Base-by-base conservation (phyloP, 1,140 invertebrate species). In the Philotrypesis tridentata region DNA sequence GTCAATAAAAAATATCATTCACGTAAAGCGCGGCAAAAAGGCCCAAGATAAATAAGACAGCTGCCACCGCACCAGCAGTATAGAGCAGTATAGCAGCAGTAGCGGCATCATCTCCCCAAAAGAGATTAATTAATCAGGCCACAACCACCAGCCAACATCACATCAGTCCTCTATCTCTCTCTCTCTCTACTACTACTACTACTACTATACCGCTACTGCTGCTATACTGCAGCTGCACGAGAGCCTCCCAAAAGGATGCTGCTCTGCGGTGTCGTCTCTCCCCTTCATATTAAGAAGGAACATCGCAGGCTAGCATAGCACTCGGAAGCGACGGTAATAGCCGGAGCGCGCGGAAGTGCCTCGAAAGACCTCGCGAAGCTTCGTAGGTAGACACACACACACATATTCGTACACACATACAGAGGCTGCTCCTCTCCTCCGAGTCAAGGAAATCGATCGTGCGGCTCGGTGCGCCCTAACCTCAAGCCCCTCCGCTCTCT, bases 371-470 rank as follows among this genome's bases (percentile, higher is more conserved):
- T 55, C 48, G 48, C 21, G 48, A 55, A 55, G 48, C 48, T 55
- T 55, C 48, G 21, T 55, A 55, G 40, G 14, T 55, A 55, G 0
- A 1, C 21, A n/a, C 21, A 55, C 21, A 55, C 17, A n/a, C 14
- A n/a, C 17, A 43, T 4, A 14, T 43, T 40, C n/a, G 12, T 40
- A 43, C 0, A 43, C 40, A 2, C 12, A 67, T 7, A 29, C 23
- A 70, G 23, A 40, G 61, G 21, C 27, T 67, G 27, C n/a, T n/a
- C n/a, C 9, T 37, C 33, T 37, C 33, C 27, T 68, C 67, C 37
- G 82, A 82, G 83, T 78, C 84, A 76, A 85, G 85, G 83, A 85
- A 84, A 87, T 81, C 80, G 78, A 84, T 82, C 79, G 82, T 70
- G 31, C 25, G 55, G 63, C 68, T n/a, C n/a, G 81, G 63, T 43